Evolutionary conservation across 2,113 vertebrate genomes (phyloP), one percentile per base, ranked within the genome.

Genomic region (Mustela lutreola): DNA sequence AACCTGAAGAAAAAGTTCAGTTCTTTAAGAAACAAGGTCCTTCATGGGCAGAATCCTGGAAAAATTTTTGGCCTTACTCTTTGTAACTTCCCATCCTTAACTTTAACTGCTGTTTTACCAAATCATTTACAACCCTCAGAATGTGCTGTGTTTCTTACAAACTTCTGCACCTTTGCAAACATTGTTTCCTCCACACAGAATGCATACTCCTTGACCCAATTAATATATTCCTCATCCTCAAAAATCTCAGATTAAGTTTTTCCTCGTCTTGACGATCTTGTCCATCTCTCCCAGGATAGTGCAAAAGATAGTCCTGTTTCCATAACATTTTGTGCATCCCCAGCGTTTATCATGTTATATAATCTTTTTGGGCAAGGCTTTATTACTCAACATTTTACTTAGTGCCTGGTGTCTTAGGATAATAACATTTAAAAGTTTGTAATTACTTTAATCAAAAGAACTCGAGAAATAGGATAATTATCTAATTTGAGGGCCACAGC

Each of bases 391-490:
- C 6, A 18, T 89, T 33, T 70, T 70, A 48, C 36, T 94, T 71
- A 65, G 26, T 53, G 45, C 4, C 65, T 89, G 7, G 14, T 75
- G 28, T 75, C n/a, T 94, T 92, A 50, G 88, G 53, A 73, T 89
- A n/a, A 79, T 93, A 21, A 48, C 22, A 86, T 63, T 58, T 50
- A 93, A 84, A 89, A 18, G 70, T 86, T 8, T 90, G 14, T 42
- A 62, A 94, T 76, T 93, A 42, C 58, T 65, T 79, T 92, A 39
- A 91, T 65, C 36, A 86, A 97, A 58, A 56, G n/a, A 93, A 58
- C 19, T 7, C 71, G 48, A 80, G 96, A 95, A 76, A 76, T 12
- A 10, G 2, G 3, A 92, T 76, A 91, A 84, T 63, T 73, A 62
- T 31, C 67, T 50, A 78, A 82, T 70, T 81, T 79, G 26, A 86